Evolutionary conservation across 1,140 invertebrate species (phyloP), one percentile per base, ranked within the genome.

Genomic region (Ceratina australensis): DNA sequence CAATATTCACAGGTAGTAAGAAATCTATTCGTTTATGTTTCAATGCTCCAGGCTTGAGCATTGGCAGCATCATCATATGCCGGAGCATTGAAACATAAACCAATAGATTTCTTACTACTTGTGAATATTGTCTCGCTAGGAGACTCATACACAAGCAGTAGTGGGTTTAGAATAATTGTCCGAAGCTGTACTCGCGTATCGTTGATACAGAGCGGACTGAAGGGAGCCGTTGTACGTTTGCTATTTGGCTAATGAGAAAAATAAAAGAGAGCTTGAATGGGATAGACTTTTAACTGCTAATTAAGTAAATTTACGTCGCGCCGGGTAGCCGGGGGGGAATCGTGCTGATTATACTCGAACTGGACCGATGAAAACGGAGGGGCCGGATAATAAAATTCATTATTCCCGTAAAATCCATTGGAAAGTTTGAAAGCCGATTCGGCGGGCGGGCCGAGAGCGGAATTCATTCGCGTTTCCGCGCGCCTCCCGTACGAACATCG

Each of bases 401-500:
- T 75, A 59, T 57, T 60, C 57, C 5, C 24, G 50, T 50, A 78
- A 82, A 83, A 71, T 83, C 64, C 52, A 78, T 82, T 61, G 28
- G 63, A 68, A 82, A 82, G 74, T 83, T 83, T 69, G 77, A 78
- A 75, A 73, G 71, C 79, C 66, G 65, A 61, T 33, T n/a, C 33
- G 33, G 33, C 5, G 33, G 33, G 10, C n/a, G 33, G 33, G 33
- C 33, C 33, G 33, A 7, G 33, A 42, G 33, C 33, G 33, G 67
- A 47, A 74, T 71, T 60, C 57, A 72, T 65, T 64, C 24, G 50
- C n/a, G n/a, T n/a, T 65, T 66, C 42, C 47, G 71, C n/a, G 79
- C 67, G 68, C 49, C 57, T 24, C 52, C 15, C 2, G 8, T 22
- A 28, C 64, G 50, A 20, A 56, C 60, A 66, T 82, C 49, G 79